Evolutionary conservation across 2,797 vertebrate genomes (phyloP), one percentile per base, ranked within the genome.

Genomic region (Staurois parvus): DNA sequence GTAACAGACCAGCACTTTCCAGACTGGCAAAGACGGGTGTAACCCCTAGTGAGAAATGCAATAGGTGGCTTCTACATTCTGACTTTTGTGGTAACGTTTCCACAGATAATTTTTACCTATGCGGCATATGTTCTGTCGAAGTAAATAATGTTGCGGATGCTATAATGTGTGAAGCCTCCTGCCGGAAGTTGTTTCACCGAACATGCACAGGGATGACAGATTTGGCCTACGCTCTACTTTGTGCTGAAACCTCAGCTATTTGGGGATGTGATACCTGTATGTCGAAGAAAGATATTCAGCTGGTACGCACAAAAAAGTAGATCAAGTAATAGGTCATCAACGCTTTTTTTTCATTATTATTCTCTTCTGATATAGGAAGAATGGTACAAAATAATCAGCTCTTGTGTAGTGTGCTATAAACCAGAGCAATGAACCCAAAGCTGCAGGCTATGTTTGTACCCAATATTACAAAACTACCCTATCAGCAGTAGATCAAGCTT

Each of bases 261-360:
- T 97, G 96, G 96, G 94, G 95, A 72, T 97, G 96, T 48, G 96
- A 97, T 83, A 85, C 93, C 4, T 97, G 96, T 84, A 96, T 97
- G 96, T 93, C 95, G 13, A 93, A 94, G 87, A 95, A 94, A 74
- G 95, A 95, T 19, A 92, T 94, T 2, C 94, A 93, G 86, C 86
- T 96, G 32, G 92, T 95, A 91, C 94, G 93, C 79, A 93, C 91
- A 0, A 89, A 94, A 48, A 95, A 96, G 19, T 72, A 81, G 21
- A 59, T 24, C 21, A 59, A 24, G 6, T 3, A 42, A 10, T 42
- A 42, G 10, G 10, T 17, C 17, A 0, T 52, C 17, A 17, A 17
- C 4, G 15, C 4, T 17, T 52, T 45, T 45, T 19, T 52, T 56
- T 8, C 5, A 24, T 24, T 4, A 59, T 59, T 59, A 52, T 52